Percentiles rank a stretch among this genome's conserved stretches.
phyloP scores from a whole-genome alignment of 2,113 vertebrate species.

The Cephalopholis sonnerati region DNA sequence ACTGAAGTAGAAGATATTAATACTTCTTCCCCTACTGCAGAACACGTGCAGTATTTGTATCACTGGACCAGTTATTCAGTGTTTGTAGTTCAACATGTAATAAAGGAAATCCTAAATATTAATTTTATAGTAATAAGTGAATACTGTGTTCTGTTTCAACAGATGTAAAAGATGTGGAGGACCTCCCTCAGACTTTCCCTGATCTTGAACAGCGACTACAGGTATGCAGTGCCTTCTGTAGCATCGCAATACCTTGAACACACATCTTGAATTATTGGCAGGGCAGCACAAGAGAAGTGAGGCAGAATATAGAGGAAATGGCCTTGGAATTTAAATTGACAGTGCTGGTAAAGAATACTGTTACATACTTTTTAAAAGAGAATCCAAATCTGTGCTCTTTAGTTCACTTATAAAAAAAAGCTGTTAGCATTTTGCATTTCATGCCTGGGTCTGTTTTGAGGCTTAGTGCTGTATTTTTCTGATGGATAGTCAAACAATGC shows the following conservation, averaged over 20 bases:
- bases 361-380: neutral
- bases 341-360: too few relatives aligned
- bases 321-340: neutral
- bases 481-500: neutral
- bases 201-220: slow-evolving; percentile 81
- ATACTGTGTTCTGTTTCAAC: slow-evolving; percentile 15
- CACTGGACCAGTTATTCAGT: too few relatives aligned
- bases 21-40: too few relatives aligned
- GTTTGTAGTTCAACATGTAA: too few relatives aligned
- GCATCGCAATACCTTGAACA: neutral
- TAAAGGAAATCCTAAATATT: too few relatives aligned
- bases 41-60: neutral
- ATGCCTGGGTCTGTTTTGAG: neutral
- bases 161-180: slow-evolving; percentile 79
- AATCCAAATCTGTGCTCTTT: neutral
- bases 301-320: neutral
- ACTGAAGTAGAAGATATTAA: too few relatives aligned
- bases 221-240: slow-evolving; percentile 47
- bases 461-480: neutral
- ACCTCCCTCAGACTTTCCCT: slow-evolving; percentile 65
- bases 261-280: neutral
- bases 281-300: neutral
- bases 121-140: neutral
- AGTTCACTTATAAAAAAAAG: too few relatives aligned
- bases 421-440: neutral